Conservation (phyloP, 1,140 invertebrate genomes). For the Anagrus nilaparvatae region DNA sequence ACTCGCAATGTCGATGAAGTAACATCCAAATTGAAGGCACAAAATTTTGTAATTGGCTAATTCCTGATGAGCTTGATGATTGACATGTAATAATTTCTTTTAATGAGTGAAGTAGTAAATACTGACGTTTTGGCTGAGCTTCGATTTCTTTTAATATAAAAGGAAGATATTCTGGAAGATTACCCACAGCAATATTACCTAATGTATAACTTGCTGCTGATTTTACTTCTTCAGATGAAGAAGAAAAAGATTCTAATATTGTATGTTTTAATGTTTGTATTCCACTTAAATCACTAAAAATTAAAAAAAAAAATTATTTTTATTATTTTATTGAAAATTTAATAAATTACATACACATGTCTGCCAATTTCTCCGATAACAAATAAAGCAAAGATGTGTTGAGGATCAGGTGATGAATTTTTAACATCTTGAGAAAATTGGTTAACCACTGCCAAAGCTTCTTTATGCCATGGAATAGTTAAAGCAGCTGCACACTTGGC, state of each 20-base stretch:
- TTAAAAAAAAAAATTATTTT: no score
- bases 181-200: slow-evolving; percentile 90
- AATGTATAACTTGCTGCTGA: slow-evolving; percentile 94
- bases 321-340: no score
- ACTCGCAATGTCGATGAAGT: slow-evolving; percentile 89
- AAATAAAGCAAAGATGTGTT: slow-evolving; percentile 84
- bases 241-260: slow-evolving; percentile 66
- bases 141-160: slow-evolving; percentile 93
- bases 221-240: slow-evolving; percentile 80
- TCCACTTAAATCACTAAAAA: slow-evolving; percentile 79
- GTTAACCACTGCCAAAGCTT: slow-evolving; percentile 71
- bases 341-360: slow-evolving; percentile 83
- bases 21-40: slow-evolving; percentile 82
- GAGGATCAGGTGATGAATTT: slow-evolving; percentile 60
- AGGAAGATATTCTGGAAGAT: slow-evolving; percentile 85
- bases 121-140: slow-evolving; percentile 86
- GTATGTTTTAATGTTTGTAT: slow-evolving; percentile 63
- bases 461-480: slow-evolving; percentile 63
- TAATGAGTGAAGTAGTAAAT: slow-evolving; percentile 89
- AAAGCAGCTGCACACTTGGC: slow-evolving; percentile 93
- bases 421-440: slow-evolving; percentile 79
- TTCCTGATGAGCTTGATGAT: slow-evolving; percentile 62
- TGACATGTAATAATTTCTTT: slow-evolving; percentile 93
- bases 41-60: slow-evolving; percentile 72
- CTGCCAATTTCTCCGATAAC: slow-evolving; percentile 94